These are phyloP conservation scores for Ailurus styani DNA, from an alignment of 2,113 vertebrate species.

Conservation along the genomic window DNA sequence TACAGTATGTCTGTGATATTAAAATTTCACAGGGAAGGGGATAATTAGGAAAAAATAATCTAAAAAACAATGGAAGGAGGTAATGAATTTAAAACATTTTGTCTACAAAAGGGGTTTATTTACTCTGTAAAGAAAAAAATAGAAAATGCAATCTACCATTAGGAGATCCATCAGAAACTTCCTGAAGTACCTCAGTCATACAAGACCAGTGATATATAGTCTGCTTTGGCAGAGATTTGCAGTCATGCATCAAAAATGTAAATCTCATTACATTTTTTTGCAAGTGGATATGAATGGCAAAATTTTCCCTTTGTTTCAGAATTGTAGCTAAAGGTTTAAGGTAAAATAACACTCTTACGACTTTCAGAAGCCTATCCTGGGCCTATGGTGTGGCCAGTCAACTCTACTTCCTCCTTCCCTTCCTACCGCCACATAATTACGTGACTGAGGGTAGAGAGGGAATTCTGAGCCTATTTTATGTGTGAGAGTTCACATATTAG, in stretches of 20 bases:
- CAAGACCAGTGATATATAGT: neutral
- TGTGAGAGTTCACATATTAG: too few species aligned
- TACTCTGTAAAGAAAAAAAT: neutral
- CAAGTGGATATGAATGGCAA: neutral
- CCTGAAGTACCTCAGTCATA: neutral
- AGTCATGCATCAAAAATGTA: neutral
- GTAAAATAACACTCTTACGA: neutral
- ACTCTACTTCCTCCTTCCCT: neutral
- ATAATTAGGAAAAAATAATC: neutral
- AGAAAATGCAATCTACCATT: neutral
- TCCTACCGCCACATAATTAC: neutral
- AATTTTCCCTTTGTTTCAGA: neutral
- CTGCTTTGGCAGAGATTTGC: neutral
- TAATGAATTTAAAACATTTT: neutral
- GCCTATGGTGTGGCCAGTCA: neutral
- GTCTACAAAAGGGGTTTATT: neutral
- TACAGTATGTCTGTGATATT: neutral
- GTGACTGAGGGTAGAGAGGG: neutral
- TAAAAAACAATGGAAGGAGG: neutral
- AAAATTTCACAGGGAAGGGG: neutral
- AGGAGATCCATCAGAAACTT: neutral
- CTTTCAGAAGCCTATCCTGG: too few species aligned
- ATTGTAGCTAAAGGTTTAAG: neutral
- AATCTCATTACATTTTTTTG: neutral
- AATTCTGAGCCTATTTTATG: neutral